Base-by-base conservation (phyloP, 2,113 vertebrate genomes). In the Malurus alboscapulatus region DNA sequence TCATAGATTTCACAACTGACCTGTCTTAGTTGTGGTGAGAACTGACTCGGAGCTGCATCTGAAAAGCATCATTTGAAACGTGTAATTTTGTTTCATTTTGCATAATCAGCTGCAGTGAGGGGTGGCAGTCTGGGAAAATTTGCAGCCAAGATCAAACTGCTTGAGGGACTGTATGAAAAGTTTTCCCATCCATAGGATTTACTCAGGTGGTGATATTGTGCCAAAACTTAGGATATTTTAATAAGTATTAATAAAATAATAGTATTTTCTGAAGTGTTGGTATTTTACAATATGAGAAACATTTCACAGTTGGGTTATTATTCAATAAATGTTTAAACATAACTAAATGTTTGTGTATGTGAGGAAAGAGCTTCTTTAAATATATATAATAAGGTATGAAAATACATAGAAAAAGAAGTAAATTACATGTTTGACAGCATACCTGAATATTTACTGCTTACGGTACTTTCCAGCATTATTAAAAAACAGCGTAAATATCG, bases 381-480 rank as follows among this genome's bases (percentile, higher is more conserved):
- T 78, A 42, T 9, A 22, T 61, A 34, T 17, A 61, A 45, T 76
- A 25, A 67, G 14, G 2, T 34, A 63, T 19, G 53, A 45, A 87
- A 73, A 62, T 45, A 21, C 25, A 22, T 54, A 57, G 58, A 59
- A 92, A 92, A 92, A 36, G 26, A 88, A 87, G 77, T 84, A 93
- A 74, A 38, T n/a, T 11, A 17, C 45, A n/a, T 91, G 18, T 14
- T 61, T 95, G 80, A 71, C 53, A 93, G 55, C 40, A 65, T 74
- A 79, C 62, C 72, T 89, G 75, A 67, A 27, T 93, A 83, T 95
- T 85, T 92, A 67, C 57, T 94, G 84, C 81, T 81, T 26, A 12
- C 89, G 90, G 83, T 93, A 72, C 73, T 61, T 93, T 87, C 91
- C 75, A 90, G 85, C 85, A 68, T 91, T 96, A 94, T 93, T 87